These are phyloP conservation scores for Sebastolobus altivelis DNA, from an alignment of 2,797 vertebrate genomes.

Conservation along the genomic window DNA sequence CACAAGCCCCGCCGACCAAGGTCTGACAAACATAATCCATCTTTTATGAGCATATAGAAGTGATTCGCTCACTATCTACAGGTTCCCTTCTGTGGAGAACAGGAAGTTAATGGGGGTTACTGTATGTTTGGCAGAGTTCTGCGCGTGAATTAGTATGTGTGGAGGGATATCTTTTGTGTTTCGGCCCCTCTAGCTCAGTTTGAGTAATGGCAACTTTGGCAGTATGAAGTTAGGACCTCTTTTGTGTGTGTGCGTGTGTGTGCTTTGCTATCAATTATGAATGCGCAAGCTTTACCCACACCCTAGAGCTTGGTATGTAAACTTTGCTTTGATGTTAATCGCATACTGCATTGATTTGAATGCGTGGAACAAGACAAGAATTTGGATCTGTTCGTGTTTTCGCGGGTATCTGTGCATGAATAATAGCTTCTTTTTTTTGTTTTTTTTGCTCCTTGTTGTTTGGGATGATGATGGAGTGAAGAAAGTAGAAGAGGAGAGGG, in stretches of 20 bases:
- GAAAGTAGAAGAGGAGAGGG: constrained; percentile 13
- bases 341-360: constrained; percentile 54
- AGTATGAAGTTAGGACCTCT: constrained; percentile 13
- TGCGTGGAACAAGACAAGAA: constrained; percentile 40
- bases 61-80: constrained; percentile 2
- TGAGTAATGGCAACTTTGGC: constrained; percentile 39
- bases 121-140: neutral
- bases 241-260: constrained; percentile 11
- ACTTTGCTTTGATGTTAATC: constrained; percentile 70
- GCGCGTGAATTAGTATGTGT: neutral
- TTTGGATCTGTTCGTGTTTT: constrained; percentile 32
- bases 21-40: constrained; percentile 43
- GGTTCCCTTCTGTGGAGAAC: neutral
- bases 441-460: constrained; percentile 22
- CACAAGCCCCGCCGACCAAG: constrained; percentile 32
- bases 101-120: neutral
- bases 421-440: constrained; percentile 14
- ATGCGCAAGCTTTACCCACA: constrained; percentile 46
- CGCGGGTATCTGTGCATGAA: constrained; percentile 33
- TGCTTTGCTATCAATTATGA: constrained; percentile 47
- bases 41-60: constrained; percentile 11
- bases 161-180: constrained; percentile 19
- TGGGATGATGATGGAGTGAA: constrained; percentile 20
- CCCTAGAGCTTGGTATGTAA: constrained; percentile 51
- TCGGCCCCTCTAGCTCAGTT: constrained; percentile 33